Conservation (phyloP, 2,888 invertebrate species). For the Andrena minutula region DNA sequence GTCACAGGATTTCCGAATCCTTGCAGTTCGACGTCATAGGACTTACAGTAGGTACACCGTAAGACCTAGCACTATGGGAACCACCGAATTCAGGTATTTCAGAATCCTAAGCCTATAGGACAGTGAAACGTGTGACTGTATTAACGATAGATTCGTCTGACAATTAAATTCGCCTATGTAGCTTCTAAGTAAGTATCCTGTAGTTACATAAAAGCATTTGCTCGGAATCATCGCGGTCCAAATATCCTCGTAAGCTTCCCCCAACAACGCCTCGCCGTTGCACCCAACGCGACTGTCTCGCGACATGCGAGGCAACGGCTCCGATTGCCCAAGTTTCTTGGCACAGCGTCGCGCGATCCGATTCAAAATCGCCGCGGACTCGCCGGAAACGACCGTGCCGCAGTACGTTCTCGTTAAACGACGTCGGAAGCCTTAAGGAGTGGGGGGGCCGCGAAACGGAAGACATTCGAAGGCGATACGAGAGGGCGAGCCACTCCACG, state of each 20-base stretch:
- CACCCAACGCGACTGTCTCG: neutral
- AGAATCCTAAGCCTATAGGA: too few species aligned
- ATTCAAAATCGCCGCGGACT: neutral
- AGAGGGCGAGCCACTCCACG: slow-evolving; percentile 28
- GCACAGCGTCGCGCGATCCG: neutral
- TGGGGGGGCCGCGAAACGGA: slow-evolving; percentile 38
- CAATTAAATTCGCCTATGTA: neutral
- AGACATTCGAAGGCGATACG: slow-evolving; percentile 50
- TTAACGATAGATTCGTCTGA: neutral
- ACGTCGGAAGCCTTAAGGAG: neutral
- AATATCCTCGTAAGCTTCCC: neutral
- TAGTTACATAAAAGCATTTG: neutral
- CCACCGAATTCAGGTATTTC: too few species aligned
- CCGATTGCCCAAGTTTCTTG: slow-evolving; percentile 20
- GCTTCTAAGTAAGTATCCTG: neutral
- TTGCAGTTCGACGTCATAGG: too few species aligned
- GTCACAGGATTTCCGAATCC: too few species aligned
- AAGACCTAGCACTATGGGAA: too few species aligned
- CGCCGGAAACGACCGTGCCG: neutral
- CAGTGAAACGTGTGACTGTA: neutral
- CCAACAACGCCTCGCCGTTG: neutral
- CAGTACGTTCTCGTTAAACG: slow-evolving; percentile 19
- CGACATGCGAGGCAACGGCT: neutral
- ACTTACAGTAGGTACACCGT: too few species aligned
- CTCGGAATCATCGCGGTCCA: neutral